Base-by-base conservation (phyloP, 2,888 invertebrate species). In the Drosophila infuscata region DNA sequence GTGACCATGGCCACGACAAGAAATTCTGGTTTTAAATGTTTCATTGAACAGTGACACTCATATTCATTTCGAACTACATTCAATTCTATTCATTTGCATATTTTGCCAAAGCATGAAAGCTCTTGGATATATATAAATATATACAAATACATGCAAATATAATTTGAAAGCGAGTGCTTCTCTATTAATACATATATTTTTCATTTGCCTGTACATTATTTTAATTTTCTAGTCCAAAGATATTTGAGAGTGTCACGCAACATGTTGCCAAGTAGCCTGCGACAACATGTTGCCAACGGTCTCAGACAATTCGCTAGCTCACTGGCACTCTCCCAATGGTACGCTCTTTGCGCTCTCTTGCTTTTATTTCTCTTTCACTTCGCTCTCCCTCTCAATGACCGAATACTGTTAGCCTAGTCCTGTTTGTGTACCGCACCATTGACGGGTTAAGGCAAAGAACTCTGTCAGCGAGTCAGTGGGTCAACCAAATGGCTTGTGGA, bases 401-500 rank as follows among this genome's bases (percentile, higher is more conserved):
- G 54, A 41, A 54, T 30, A 70, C 54, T 64, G 70, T 69, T 77
- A 62, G 65, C 56, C 58, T 52, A 74, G 70, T 72, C 64, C 59
- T 66, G 59, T 67, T 68, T 33, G 15, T 43, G 15, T 12, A 11
- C 15, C 17, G 51, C 52, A 56, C 67, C 67, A 52, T 67, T 74
- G 76, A 70, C 61, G 79, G 87, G 80, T 81, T 83, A 85, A 89
- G 71, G 61, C 52, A 67, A 57, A 15, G 78, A 91, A 90, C 76
- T 89, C 91, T 81, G 90, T 90, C 88, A 91, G 76, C 82, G 79
- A 88, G 90, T 90, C 91, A 90, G 74, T 74, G 79, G 77, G 83
- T 76, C 83, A 84, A 62, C 70, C 61, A 54, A 68, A 68, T 57
- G 62, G 56, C 64, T 56, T 53, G 51, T 57, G 64, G 59, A 67